Base-by-base conservation (phyloP, 2,797 vertebrate genomes). In the Siniperca undulata region DNA sequence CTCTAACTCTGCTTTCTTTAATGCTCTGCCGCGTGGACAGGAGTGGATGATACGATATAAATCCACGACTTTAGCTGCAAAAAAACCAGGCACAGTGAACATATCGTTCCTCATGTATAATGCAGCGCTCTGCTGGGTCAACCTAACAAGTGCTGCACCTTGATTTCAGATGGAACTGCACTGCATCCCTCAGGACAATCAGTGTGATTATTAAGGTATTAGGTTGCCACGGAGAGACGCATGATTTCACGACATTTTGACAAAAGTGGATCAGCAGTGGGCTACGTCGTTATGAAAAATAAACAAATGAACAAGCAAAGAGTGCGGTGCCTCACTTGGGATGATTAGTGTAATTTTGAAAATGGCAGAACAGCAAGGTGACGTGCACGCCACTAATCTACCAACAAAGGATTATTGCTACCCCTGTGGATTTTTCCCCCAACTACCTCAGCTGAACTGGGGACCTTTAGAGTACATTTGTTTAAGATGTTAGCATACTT, bases 1-100 rank as follows among this genome's bases (percentile, higher is more conserved):
- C 56, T 80, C 66, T 22, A 74, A 83, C 80, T 72, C 72, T 65
- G 16, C 53, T 59, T 85, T 73, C 70, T 83, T 80, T 86, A 81
- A 82, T 34, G 73, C 70, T 84, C 72, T 17, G 76, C 67, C n/a
- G 60, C 55, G 7, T 17, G 66, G 60, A 66, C 64, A 2, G 7
- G 56, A 71, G 62, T 50, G 48, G 78, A 80, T 50, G 66, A 58
- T 46, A 16, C 24, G 36, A 58, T 62, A 76, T 40, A 30, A 88
- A 85, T 66, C 85, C 52, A 68, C 38, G 9, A 56, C 52, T 71
- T 38, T 36, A 14, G 58, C 34, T 24, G 30, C 67, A 72, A 11
- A 42, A 66, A 64, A 53, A 74, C 40, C 60, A 42, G 48, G 75
- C 36, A 27, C 69, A 2, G 62, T n/a, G 44, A 78, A 71, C 44